Evolutionary conservation across 2,888 invertebrate genomes (phyloP), one percentile per base, ranked within the genome.

Genomic region (Amphimallon solstitiale): DNA sequence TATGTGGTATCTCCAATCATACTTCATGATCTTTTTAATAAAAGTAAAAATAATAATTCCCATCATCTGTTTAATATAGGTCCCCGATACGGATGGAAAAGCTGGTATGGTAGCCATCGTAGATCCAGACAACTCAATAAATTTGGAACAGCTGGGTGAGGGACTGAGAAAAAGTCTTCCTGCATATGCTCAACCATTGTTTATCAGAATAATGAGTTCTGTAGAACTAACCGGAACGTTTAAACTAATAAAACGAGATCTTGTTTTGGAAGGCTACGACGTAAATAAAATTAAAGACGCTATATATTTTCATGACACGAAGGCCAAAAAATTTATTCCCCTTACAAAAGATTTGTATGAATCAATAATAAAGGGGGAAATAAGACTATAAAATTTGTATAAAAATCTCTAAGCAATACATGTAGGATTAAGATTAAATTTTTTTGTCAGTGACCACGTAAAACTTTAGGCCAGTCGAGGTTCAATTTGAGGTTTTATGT

Each of bases 91-190:
- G 54, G 94, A 94, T 78, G 97, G 97, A 0, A 89, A 91, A 75
- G 96, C 95, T 12, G 97, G 97, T 70, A 98, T 98, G 97, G 95
- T 91, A 15, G 94, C 95, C 15, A 88, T 97, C 65, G 92, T 91
- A 14, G 93, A 94, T 80, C 86, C 88, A 2, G 82, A 86, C 1
- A 84, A 86, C 34, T 80, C 84, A 65, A 79, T 92, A 62, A 86
- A 89, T 75, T 82, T 92, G 71, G 73, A 79, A 19, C 82, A 84
- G 59, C 83, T 94, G 65, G 88, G 89, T 19, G 82, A 85, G n/a
- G 89, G 88, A 61, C 83, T 93, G 48, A 89, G 89, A 77, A 86
- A 87, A 74, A 85, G 88, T 69, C 85, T 98, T 73, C 95, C 98
- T 0, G 78, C 89, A 0, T 98, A 95, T 80, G 96, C 98, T 0